Conservation (phyloP, 2,113 vertebrate species). For the Grammomys dolichurus region DNA sequence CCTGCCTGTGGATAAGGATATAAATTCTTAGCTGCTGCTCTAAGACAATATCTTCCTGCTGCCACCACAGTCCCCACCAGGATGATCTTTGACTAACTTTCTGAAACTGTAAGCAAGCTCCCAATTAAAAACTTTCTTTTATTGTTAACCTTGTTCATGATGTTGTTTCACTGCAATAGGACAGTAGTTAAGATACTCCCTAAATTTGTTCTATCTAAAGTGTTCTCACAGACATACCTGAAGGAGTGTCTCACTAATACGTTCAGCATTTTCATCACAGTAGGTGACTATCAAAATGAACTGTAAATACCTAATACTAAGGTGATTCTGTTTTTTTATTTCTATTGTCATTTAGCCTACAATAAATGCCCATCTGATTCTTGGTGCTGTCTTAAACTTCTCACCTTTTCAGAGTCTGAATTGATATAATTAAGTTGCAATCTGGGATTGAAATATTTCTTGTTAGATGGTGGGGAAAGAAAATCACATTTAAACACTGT, state of each 20-base stretch:
- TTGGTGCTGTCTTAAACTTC: background rate
- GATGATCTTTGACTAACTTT: background rate
- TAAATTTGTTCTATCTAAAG: background rate
- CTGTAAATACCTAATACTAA: background rate
- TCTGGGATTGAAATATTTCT: background rate
- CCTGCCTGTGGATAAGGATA: accelerated
- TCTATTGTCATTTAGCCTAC: background rate
- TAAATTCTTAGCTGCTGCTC: background rate
- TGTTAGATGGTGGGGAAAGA: background rate
- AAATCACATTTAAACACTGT: background rate
- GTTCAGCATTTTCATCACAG: background rate
- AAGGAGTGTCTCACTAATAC: too few relatives aligned
- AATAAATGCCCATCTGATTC: background rate
- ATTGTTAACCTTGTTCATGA: background rate
- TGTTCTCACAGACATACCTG: too few relatives aligned
- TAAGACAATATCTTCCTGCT: background rate
- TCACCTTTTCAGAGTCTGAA: background rate
- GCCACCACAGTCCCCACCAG: background rate
- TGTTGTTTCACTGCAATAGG: background rate
- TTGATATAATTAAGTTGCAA: background rate
- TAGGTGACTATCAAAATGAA: background rate
- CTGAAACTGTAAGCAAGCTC: background rate
- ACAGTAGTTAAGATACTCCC: background rate
- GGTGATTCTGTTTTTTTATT: background rate
- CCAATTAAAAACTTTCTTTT: background rate